These are phyloP conservation scores for Nerophis ophidion DNA, from an alignment of 2,113 vertebrate species.

Conservation along the genomic window DNA sequence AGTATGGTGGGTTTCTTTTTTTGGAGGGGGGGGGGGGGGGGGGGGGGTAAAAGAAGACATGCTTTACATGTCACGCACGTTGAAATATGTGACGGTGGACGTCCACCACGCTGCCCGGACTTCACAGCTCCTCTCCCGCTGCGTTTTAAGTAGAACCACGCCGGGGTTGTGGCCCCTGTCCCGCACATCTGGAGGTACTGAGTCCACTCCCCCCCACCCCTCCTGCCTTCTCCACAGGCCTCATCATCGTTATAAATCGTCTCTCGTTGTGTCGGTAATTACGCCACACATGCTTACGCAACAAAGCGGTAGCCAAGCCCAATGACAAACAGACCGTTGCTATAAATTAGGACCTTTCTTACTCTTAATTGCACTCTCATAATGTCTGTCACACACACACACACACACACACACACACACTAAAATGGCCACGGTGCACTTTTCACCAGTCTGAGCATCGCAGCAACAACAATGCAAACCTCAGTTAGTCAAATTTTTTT, in stretches of 20 bases:
- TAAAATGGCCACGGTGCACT: conserved; percentile 56
- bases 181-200: conserved; percentile 59
- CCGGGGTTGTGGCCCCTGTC: conserved; percentile 25
- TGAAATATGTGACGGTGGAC: conserved; percentile 42
- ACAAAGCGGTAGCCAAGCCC: conserved; percentile 72
- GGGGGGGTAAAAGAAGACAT: conserved; percentile 20
- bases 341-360: conserved; percentile 70
- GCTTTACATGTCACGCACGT: conserved; percentile 35
- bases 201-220: conserved; percentile 20
- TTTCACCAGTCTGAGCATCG: conserved; percentile 53
- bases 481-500: conserved; percentile 24
- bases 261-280: conserved; percentile 64
- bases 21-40: too few species aligned
- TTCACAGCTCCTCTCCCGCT: conserved; percentile 53
- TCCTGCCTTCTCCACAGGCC: conserved; percentile 23
- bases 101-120: conserved; percentile 31
- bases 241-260: conserved; percentile 62
- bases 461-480: conserved; percentile 53
- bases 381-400: conserved; percentile 70
- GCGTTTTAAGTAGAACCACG: conserved; percentile 62
- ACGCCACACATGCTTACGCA: conserved; percentile 63
- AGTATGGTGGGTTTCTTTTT: conserved; percentile 13
- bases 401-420: conserved; percentile 42
- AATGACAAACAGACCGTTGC: conserved; percentile 73
- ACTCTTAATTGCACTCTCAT: conserved; percentile 68